Evolutionary conservation across 2,113 vertebrate species (phyloP), one percentile per base, ranked within the genome.

Genomic region (Copsychus sechellarum): DNA sequence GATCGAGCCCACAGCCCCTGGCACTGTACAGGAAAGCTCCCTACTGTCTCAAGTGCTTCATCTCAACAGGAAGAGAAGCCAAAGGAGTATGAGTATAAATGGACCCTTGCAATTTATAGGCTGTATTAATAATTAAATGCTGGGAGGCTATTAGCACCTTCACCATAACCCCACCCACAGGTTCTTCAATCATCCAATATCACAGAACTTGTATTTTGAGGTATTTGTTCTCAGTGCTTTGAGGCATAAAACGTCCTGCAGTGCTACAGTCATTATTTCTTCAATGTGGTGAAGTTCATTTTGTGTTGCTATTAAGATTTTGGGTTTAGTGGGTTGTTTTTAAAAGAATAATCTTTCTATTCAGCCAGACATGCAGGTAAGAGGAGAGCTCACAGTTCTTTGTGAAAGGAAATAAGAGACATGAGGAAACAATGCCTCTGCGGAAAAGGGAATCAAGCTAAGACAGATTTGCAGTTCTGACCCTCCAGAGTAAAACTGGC

Each of bases 121-220:
- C 61, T 48, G 21, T 34, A 92, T 89, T 81, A 88, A 88, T 94
- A 87, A 94, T 92, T 93, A 90, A 95, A 83, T 85, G 78, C 78
- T 60, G 38, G 34, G 47, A 61, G 69, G 54, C 65, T 86, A 87
- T 74, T 90, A 82, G 70, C 64, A 86, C 71, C 66, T 85, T 91
- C 72, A 65, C 60, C 64, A 14, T 50, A 51, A 53, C 47, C 77
- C 26, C 81, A 92, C 78, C 74, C 54, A 83, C 11, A 5, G 83
- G 11, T 94, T 86, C 69, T 61, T 92, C 91, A 94, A 92, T 81
- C 56, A 79, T 34, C 25, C 61, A 61, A 2, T 48, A 69, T 25
- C n/a, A 81, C 24, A 38, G 11, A 81, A 84, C 56, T 53, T 71
- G 18, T 72, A 73, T 85, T 88, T 82, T 14, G 7, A 89, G 71